These are phyloP conservation scores for Acrobasis consociella DNA, from an alignment of 2,888 invertebrate species.

Conservation along the genomic window DNA sequence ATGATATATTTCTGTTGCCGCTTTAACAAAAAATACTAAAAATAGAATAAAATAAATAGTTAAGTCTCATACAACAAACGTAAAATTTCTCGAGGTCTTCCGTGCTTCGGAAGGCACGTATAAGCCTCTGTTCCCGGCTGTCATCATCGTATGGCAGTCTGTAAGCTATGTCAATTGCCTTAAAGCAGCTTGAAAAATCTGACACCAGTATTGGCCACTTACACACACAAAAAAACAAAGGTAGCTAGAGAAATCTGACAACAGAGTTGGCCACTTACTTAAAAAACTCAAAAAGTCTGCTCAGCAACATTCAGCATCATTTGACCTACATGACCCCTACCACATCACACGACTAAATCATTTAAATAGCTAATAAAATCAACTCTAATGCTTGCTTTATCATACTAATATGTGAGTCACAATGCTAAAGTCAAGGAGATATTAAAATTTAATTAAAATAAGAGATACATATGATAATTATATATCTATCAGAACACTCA, in stretches of 20 bases:
- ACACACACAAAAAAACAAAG: no score
- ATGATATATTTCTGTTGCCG: no score
- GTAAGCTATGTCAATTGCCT: no score
- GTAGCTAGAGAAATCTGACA: background rate
- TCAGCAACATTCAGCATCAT: background rate
- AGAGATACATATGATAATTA: background rate
- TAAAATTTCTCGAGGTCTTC: no score
- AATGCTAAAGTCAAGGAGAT: background rate
- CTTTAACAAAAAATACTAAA: no score
- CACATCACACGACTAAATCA: background rate
- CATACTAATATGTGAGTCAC: constrained; percentile 1
- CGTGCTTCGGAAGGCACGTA: no score
- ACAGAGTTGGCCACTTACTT: background rate
- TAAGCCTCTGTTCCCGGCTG: no score
- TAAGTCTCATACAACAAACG: no score
- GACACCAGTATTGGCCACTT: background rate
- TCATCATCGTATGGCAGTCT: no score
- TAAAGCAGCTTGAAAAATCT: background rate
- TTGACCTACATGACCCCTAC: background rate
- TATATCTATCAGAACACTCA: background rate
- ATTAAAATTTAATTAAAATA: background rate
- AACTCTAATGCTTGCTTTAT: constrained; percentile 1
- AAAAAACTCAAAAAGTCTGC: background rate
- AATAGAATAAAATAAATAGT: no score
- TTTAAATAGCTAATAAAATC: background rate